A percentile compares a stretch with the other conserved stretches of the same genome.
Conservation (phyloP, 2,797 vertebrate genomes). For the Anas flavirostris region DNA sequence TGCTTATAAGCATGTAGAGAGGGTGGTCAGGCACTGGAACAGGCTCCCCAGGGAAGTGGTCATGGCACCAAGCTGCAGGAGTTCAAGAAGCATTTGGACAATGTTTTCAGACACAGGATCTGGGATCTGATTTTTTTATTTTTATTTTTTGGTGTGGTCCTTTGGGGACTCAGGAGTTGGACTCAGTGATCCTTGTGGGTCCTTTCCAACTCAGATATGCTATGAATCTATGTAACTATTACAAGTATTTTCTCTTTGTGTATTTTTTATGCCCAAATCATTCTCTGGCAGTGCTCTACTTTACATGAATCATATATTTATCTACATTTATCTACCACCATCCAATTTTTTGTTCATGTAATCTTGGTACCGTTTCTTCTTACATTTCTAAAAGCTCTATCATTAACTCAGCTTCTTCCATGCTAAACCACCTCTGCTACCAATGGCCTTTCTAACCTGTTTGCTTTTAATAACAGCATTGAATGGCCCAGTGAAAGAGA, state of each 20-base stretch:
- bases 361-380: neutral
- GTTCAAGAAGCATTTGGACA: too few species aligned
- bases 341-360: neutral
- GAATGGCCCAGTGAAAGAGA: neutral
- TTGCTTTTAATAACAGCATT: neutral
- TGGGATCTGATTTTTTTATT: too few species aligned
- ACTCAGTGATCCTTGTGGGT: too few species aligned
- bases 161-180: too few species aligned
- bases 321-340: neutral
- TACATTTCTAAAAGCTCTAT: neutral
- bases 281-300: neutral
- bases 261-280: neutral
- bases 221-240: neutral
- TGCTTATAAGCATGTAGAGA: neutral
- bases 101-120: too few species aligned
- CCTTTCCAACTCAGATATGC: too few species aligned
- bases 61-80: too few species aligned
- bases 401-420: neutral
- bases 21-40: too few species aligned
- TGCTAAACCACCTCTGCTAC: neutral
- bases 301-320: neutral
- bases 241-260: neutral
- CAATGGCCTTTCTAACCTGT: neutral
- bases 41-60: too few species aligned
- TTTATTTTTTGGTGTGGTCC: too few species aligned